Conservation (phyloP, 2,797 vertebrate genomes). For the Notamacropus eugenii region DNA sequence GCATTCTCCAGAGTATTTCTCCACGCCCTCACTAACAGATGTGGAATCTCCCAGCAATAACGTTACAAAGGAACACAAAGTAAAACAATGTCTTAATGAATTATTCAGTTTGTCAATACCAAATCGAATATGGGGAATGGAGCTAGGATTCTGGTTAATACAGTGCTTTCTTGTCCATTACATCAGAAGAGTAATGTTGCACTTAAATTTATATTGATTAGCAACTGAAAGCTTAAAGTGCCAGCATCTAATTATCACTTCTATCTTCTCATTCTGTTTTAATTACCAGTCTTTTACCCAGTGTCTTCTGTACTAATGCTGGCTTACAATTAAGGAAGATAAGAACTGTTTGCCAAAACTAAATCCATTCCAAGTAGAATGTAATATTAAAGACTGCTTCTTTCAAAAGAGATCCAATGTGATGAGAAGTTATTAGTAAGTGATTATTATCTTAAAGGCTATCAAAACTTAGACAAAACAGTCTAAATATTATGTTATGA, state of each 20-base stretch:
- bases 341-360: neutral
- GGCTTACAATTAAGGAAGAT: constrained; percentile 12
- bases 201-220: constrained; percentile 46
- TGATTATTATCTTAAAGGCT: neutral
- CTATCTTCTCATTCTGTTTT: constrained; percentile 31
- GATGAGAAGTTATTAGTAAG: neutral
- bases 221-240: constrained; percentile 27
- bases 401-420: neutral
- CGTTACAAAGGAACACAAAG: constrained; percentile 55
- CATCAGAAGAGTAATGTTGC: constrained; percentile 30
- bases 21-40: constrained; percentile 64
- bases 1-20: neutral
- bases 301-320: neutral
- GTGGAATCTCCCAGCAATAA: constrained; percentile 57
- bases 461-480: neutral
- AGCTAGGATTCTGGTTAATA: constrained; percentile 50
- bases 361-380: neutral
- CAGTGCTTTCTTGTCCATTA: constrained; percentile 38
- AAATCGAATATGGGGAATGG: constrained; percentile 62
- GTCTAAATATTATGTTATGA: neutral
- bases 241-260: constrained; percentile 11
- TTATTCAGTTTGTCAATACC: constrained; percentile 51
- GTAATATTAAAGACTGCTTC: neutral
- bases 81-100: neutral
- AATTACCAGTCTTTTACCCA: neutral